Conservation (phyloP, 2,888 invertebrate genomes). For the Scelioninae gen. 2 region DNA sequence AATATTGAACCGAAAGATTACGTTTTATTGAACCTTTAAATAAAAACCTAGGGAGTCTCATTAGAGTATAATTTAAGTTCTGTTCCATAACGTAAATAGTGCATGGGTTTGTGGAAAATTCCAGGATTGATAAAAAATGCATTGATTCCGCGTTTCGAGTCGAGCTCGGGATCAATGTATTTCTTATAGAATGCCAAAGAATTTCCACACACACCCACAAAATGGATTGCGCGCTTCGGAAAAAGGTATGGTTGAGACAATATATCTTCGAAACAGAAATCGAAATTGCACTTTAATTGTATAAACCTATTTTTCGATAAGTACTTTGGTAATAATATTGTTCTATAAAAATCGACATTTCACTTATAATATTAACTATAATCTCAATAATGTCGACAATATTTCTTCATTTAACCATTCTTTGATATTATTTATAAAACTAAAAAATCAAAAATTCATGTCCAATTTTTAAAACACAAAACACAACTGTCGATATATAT, state of each 20-base stretch:
- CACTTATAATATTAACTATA: no score
- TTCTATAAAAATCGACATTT: neutral
- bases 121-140: slow-evolving; percentile 43
- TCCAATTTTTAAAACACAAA: no score
- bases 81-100: slow-evolving; percentile 32
- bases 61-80: slow-evolving; percentile 37
- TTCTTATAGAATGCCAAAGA: slow-evolving; percentile 40
- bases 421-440: no score
- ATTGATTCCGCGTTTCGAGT: slow-evolving; percentile 45
- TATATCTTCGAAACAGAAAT: slow-evolving; percentile 38
- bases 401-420: no score
- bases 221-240: slow-evolving; percentile 36
- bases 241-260: slow-evolving; percentile 36
- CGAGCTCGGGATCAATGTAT: slow-evolving; percentile 47
- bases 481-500: no score
- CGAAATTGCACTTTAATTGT: slow-evolving; percentile 39
- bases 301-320: slow-evolving; percentile 30
- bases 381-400: no score
- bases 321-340: slow-evolving; percentile 13
- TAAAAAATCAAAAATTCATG: no score
- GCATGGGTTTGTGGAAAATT: slow-evolving; percentile 42
- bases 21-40: slow-evolving; percentile 27
- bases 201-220: slow-evolving; percentile 28
- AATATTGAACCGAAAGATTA: slow-evolving; percentile 18
- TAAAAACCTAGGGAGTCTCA: slow-evolving; percentile 34